Conservation (phyloP, 2,888 invertebrate species). For the Erebia palarica region DNA sequence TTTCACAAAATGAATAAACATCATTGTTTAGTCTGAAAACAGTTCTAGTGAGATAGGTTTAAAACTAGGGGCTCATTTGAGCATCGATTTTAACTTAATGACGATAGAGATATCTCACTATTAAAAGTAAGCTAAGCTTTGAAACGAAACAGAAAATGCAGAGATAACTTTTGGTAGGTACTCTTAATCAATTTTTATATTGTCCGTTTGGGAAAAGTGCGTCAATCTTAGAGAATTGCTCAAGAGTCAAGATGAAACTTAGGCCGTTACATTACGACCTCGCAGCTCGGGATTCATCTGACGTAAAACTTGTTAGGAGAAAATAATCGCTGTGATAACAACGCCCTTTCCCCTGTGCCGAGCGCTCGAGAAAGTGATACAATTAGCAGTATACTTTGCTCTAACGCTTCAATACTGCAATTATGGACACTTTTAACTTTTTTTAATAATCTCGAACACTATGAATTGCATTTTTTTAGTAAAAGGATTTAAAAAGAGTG, state of each 20-base stretch:
- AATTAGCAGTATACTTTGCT: slow-evolving; percentile 46
- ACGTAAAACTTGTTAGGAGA: slow-evolving; percentile 44
- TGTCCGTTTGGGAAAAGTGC: slow-evolving; percentile 11
- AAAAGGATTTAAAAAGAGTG: neutral
- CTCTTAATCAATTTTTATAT: slow-evolving; percentile 1
- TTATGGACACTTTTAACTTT: neutral
- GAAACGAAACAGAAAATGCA: neutral
- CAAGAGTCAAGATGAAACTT: slow-evolving; percentile 1
- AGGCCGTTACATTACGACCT: slow-evolving; percentile 4
- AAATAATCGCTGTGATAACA: slow-evolving; percentile 52
- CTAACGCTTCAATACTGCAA: slow-evolving; percentile 27
- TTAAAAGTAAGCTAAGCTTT: neutral
- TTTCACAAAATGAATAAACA: neutral
- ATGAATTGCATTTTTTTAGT: too few species aligned
- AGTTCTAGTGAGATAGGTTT: neutral
- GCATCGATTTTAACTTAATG: too few species aligned
- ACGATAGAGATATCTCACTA: too few species aligned
- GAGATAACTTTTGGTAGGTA: neutral
- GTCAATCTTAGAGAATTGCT: slow-evolving; percentile 2
- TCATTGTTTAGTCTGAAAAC: neutral
- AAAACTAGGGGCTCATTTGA: too few species aligned
- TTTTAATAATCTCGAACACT: too few species aligned
- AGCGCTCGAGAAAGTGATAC: slow-evolving; percentile 48
- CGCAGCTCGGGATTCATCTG: slow-evolving; percentile 35
- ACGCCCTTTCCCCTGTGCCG: slow-evolving; percentile 44